Evolutionary conservation across 2,797 vertebrate genomes (phyloP).

Genomic region (Helicolenus hilgendorfi): DNA sequence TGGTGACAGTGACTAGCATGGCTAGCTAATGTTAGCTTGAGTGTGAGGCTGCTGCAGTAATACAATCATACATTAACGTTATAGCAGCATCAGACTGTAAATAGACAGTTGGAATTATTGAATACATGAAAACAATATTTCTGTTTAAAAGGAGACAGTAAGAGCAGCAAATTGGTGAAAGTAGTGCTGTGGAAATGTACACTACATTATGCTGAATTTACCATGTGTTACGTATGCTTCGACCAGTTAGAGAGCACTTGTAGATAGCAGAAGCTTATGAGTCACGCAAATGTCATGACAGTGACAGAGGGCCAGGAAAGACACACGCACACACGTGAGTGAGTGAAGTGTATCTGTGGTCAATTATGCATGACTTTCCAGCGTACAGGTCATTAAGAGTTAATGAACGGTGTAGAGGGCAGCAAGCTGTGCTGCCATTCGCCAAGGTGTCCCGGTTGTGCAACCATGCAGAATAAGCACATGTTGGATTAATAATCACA

Average conservation of each 20-base stretch:
- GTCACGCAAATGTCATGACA: constrained; percentile 29
- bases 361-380: constrained; percentile 52
- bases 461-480: constrained; percentile 66
- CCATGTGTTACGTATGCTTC: not conserved
- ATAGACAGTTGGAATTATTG: not conserved
- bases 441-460: constrained; percentile 66
- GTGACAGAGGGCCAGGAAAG: not conserved
- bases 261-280: not conserved
- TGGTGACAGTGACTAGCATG: too few species aligned
- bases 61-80: too few species aligned
- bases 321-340: not conserved
- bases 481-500: constrained; percentile 72
- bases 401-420: constrained; percentile 66
- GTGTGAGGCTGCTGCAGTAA: too few species aligned
- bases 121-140: not conserved
- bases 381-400: constrained; percentile 66
- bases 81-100: too few species aligned
- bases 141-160: not conserved
- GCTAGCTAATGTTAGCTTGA: too few species aligned
- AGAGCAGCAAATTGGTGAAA: not conserved
- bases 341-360: constrained; percentile 22
- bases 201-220: not conserved
- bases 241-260: constrained; percentile 7
- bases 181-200: not conserved
- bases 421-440: constrained; percentile 56